Base-by-base conservation (phyloP, 1,140 invertebrate genomes). In the Drosophila nasuta region DNA sequence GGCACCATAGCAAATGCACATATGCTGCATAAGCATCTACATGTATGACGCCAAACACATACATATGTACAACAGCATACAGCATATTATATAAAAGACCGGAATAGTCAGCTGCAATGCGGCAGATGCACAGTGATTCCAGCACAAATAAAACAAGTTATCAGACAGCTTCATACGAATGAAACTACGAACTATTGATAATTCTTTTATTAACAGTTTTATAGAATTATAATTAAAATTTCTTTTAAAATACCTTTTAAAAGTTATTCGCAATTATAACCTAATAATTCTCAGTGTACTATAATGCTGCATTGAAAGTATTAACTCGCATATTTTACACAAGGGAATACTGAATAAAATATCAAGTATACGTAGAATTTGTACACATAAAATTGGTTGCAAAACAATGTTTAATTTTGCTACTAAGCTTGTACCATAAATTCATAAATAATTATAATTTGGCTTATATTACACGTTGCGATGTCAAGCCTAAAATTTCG, bases 51-150 rank as follows among this genome's bases (percentile, higher is more conserved):
- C n/a, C n/a, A 13, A 15, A 15, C n/a, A 57, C 35, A 67, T 30
- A 41, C 28, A 58, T 28, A 57, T 33, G 30, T 33, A 33, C 5
- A 33, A 7, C 20, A 25, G 20, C 28, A 33, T 13, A 11, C 25
- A 30, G 54, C 46, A 52, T 60, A 48, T 58, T 63, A 64, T 70
- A 10, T 64, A 48, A 20, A 54, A 63, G 13, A 41, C 30, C 49
- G 43, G 59, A 64, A 67, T 30, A 74, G 48, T 66, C 54, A 59
- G 20, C 75, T 80, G 80, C 77, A 82, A 54, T 89, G 73, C 77
- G 51, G 25, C 51, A 52, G 54, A 33, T 48, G 65, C 57, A 62
- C n/a, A 28, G 8, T 11, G 11, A 25, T 33, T 35, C 13, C 5
- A 48, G 28, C 35, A 15, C 20, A 57, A 49, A 66, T 15, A 45